Evolutionary conservation across 1,140 invertebrate genomes (phyloP).

Genomic region (Parapsyche elsis): DNA sequence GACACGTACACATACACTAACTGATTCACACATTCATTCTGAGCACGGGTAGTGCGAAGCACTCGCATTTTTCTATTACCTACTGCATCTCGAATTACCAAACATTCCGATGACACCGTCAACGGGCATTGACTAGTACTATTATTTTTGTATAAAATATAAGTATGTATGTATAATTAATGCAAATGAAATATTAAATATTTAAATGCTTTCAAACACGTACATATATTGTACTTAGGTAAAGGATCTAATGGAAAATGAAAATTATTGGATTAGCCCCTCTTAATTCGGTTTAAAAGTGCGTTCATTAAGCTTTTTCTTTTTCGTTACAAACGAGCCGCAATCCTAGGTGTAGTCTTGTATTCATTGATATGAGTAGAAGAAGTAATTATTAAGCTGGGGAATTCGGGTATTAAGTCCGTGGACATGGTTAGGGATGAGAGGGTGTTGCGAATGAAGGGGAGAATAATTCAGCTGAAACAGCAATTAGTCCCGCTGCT

Average conservation of each 20-base stretch:
- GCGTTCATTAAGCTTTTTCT: too few species aligned
- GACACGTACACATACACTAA: too few species aligned
- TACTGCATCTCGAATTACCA: too few species aligned
- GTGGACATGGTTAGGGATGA: not conserved
- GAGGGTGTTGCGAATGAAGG: not conserved
- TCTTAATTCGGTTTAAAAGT: too few species aligned
- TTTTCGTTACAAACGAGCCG: too few species aligned
- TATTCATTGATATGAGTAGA: constrained; percentile 37
- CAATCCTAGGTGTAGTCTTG: not conserved
- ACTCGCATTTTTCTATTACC: too few species aligned
- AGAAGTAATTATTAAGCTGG: constrained; percentile 35
- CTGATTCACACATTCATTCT: too few species aligned
- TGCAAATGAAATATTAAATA: not conserved
- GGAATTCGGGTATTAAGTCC: constrained; percentile 34
- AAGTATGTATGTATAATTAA: too few species aligned
- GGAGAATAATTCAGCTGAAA: constrained; percentile 39
- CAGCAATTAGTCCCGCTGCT: constrained; percentile 39
- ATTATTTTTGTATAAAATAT: too few species aligned
- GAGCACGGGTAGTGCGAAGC: too few species aligned
- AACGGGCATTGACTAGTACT: too few species aligned
- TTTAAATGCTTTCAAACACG: not conserved
- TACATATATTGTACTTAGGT: not conserved
- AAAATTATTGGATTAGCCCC: not conserved
- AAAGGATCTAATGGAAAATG: constrained; percentile 5
- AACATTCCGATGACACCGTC: too few species aligned